Evolutionary conservation across 2,113 vertebrate genomes (phyloP), one percentile per base, ranked within the genome.

Genomic region (Syngnathus floridae): DNA sequence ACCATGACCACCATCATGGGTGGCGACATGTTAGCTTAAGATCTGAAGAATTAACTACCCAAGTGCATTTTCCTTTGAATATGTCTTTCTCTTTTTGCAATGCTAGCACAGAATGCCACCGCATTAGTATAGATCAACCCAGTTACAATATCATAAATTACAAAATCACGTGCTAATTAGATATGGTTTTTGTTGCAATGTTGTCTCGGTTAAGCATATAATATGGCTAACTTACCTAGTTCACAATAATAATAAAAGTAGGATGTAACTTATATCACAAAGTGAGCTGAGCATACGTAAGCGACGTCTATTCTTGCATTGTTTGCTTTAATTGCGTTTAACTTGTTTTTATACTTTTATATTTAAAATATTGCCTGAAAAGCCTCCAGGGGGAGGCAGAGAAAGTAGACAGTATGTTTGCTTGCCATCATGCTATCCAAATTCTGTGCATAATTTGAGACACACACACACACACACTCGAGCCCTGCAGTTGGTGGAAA

Each of bases 401-500:
- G 55, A 67, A 41, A 63, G 26, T 66, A 62, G 73, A 80, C 79
- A 80, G 76, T 82, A 65, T 70, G 69, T 86, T 31, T 31, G 26
- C 72, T 69, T 58, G 51, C 80, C 79, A 82, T 83, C 85, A 81
- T 72, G 82, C 81, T 77, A 65, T 87, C 73, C 64, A 65, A 78
- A 85, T 85, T 85, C 83, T 75, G 78, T 52, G 70, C 70, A 74
- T 83, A 84, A 80, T 75, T 65, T 82, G 21, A 70, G 54, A 73
- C 59, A 70, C 40, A 74, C 54, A 48, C 69, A 72, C 63, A 66
- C 22, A 73, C 67, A 51, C 63, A 38, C 71, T 56, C 69, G 70
- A 78, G 71, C 62, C 52, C 58, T 75, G 66, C 74, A 82, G 79
- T 83, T 72, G 72, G 74, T 82, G 79, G 82, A 84, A 86, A 86